Evolutionary conservation across 2,888 invertebrate species (phyloP).

Genomic region (Erebia palarica): DNA sequence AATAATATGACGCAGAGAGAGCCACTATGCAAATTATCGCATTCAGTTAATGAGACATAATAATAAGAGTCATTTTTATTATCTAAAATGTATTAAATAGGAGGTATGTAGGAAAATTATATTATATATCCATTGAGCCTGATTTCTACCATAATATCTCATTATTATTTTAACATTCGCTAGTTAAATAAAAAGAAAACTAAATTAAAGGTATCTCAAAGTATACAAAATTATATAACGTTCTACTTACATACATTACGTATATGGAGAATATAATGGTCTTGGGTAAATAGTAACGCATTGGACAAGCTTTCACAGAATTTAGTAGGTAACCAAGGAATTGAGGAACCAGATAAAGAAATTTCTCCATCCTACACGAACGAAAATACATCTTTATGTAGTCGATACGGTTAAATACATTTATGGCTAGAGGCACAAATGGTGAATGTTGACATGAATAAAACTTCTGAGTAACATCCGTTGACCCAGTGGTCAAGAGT

Average conservation of each 20-base stretch:
- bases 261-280: background rate
- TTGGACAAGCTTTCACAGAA: background rate
- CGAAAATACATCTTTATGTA: too few species aligned
- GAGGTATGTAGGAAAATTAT: too few species aligned
- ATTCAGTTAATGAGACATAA: too few species aligned
- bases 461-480: slow-evolving; percentile 29
- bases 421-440: background rate
- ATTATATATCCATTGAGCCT: background rate
- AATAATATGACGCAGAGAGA: too few species aligned
- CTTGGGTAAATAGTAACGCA: background rate
- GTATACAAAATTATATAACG: background rate
- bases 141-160: background rate
- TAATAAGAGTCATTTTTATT: too few species aligned
- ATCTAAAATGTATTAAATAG: too few species aligned
- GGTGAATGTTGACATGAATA: slow-evolving; percentile 27
- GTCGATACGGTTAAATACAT: too few species aligned
- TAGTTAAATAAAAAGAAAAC: background rate
- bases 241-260: slow-evolving; percentile 8
- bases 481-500: slow-evolving; percentile 26
- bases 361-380: too few species aligned
- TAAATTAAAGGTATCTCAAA: background rate
- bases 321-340: too few species aligned
- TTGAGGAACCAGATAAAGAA: too few species aligned
- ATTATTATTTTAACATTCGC: background rate
- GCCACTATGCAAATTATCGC: too few species aligned